phyloP scores from a whole-genome alignment of 2,113 vertebrate genomes.

The Trogon melanurus region DNA sequence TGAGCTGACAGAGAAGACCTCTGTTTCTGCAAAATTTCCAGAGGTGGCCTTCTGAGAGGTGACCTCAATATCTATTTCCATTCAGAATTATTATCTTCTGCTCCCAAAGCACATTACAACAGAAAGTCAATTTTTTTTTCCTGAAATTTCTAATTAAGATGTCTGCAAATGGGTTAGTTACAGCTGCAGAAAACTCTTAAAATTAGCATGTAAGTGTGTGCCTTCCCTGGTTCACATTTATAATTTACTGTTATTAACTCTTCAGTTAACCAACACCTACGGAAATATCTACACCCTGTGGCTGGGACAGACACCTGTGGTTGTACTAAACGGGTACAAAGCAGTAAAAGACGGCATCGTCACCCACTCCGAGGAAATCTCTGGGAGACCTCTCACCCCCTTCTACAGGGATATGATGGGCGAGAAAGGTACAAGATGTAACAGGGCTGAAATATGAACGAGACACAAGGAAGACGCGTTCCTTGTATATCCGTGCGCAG shows the following conservation, averaged over 20 bases:
- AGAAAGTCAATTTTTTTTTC: background rate
- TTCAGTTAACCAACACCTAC: slow-evolving; percentile 55
- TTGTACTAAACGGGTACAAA: slow-evolving; percentile 69
- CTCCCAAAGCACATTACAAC: background rate
- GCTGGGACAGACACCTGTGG: slow-evolving; percentile 56
- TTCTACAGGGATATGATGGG: slow-evolving; percentile 70
- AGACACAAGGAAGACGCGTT: background rate
- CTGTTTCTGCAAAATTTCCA: background rate
- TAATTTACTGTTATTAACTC: background rate
- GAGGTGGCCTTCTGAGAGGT: background rate
- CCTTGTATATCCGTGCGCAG: no score
- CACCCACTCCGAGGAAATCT: slow-evolving; percentile 61
- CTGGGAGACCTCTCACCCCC: slow-evolving; percentile 54
- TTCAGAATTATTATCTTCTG: background rate
- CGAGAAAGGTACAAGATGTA: slow-evolving; percentile 53
- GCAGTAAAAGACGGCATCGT: slow-evolving; percentile 63
- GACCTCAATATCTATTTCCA: background rate
- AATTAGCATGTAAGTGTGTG: background rate
- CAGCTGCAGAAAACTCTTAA: background rate
- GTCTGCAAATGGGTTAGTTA: background rate
- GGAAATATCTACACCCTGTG: slow-evolving; percentile 66
- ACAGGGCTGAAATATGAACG: background rate
- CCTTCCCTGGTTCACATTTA: background rate
- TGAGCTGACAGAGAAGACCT: background rate
- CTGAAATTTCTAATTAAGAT: background rate